Base-by-base conservation (phyloP, 2,797 vertebrate species). In the Aeoliscus strigatus region DNA sequence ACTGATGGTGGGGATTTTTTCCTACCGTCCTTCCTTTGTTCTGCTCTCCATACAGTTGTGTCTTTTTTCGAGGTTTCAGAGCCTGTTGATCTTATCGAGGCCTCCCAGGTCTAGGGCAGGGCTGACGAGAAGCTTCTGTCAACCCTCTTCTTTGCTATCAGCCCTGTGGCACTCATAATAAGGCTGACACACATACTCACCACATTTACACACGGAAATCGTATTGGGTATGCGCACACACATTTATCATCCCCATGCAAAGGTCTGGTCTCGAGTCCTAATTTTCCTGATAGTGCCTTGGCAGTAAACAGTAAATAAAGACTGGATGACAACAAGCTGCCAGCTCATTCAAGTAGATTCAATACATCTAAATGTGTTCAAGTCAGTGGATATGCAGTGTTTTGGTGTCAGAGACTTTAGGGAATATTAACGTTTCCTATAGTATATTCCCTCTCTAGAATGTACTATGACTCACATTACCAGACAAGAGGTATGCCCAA, bases 1-100 rank as follows among this genome's bases (percentile, higher is more conserved):
- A 83, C 59, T 82, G 86, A 89, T 88, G 86, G 61, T 69, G 58
- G 65, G 58, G 60, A 73, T 69, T 71, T 83, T 73, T 77, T 46
- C 48, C 48, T 33, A 33, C 46, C 49, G 47, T 65, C 39, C 26
- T 48, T 33, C 35, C 44, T 60, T 60, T 65, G 49, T 75, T 69
- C 75, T 52, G 50, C 61, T 61, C 74, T 75, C 52, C 65, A 79
- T 54, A 76, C 75, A 64, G 31, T 54, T 60, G 63, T 73, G 64
- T 68, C 65, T 80, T 65, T 32, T 76, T 81, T 66, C 61, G 67
- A 65, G 69, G 63, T 67, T 81, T 73, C 65, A 71, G 58, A 84
- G 78, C 41, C 39, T 15, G 64, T 41, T 32, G 46, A 70, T 77
- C 80, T 90, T 88, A 89, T 90, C 87, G 28, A 70, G 58, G 64